Percentiles rank a stretch among this genome's conserved stretches.
Evolutionary conservation across 2,888 invertebrate genomes (phyloP).

Genomic region (Cinara cedri): DNA sequence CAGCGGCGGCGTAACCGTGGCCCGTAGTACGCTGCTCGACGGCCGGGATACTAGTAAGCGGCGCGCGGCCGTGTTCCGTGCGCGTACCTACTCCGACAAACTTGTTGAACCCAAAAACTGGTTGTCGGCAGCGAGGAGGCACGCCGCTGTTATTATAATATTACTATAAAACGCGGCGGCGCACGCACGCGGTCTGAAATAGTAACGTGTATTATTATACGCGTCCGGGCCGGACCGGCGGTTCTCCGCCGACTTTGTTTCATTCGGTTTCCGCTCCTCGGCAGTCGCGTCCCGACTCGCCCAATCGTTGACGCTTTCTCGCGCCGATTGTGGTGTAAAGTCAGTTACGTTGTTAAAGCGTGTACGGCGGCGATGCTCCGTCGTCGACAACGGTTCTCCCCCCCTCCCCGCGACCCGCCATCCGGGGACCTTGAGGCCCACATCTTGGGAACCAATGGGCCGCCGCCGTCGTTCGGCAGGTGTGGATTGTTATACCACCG

Average conservation of each 20-base stretch:
- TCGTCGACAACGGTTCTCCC: constrained; percentile 22
- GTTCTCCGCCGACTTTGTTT: not conserved
- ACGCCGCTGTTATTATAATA: constrained; percentile 21
- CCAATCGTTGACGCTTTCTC: too few species aligned
- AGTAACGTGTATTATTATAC: not conserved
- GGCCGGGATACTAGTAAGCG: not conserved
- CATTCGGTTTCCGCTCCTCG: not conserved
- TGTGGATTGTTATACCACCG: constrained; percentile 26
- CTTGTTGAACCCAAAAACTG: constrained; percentile 56
- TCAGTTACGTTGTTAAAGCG: too few species aligned
- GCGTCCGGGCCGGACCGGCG: not conserved
- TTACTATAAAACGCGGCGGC: not conserved
- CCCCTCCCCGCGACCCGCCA: constrained; percentile 3
- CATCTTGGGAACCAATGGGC: constrained; percentile 54
- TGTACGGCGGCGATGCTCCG: not conserved
- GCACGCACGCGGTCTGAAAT: constrained; percentile 12
- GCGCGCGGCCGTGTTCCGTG: not conserved
- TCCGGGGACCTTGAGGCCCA: constrained; percentile 14
- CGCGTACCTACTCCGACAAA: constrained; percentile 14
- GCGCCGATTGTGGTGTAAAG: too few species aligned
- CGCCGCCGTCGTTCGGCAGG: constrained; percentile 35
- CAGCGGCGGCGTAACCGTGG: not conserved
- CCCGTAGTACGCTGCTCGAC: not conserved
- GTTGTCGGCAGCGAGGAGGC: constrained; percentile 47
- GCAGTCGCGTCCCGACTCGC: not conserved